These are phyloP conservation scores for Sitobion miscanthi DNA, from an alignment of 1,140 invertebrate species.

Conservation along the genomic window DNA sequence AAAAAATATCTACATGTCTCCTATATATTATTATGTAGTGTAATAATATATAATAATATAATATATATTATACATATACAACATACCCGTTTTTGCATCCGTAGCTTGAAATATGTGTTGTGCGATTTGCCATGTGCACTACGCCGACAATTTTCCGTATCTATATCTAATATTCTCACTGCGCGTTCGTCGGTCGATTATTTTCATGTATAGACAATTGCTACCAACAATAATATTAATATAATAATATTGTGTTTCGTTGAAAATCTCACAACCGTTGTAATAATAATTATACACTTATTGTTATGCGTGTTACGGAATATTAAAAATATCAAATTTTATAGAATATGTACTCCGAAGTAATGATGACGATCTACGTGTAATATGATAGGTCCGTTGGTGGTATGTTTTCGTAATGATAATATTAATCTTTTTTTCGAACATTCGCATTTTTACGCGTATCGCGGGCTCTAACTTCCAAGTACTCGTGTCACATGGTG, in stretches of 20 bases:
- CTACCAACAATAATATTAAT: neutral
- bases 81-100: neutral
- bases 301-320: neutral
- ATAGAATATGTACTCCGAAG: neutral
- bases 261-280: neutral
- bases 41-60: no score
- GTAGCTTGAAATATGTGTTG: constrained; percentile 5
- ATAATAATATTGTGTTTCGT: neutral
- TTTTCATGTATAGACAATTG: neutral
- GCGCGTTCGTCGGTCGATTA: neutral
- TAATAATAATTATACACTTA: neutral
- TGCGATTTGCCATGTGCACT: neutral
- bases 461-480: neutral
- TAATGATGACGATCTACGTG: neutral
- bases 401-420: neutral
- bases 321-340: neutral
- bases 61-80: neutral
- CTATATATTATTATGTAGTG: neutral
- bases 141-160: neutral
- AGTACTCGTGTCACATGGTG: neutral
- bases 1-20: neutral
- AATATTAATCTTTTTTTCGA: neutral
- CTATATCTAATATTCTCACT: neutral
- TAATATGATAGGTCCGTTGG: neutral
- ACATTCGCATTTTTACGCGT: neutral